phyloP scores from a whole-genome alignment of 2,113 vertebrate species.

The Proteles cristata region DNA sequence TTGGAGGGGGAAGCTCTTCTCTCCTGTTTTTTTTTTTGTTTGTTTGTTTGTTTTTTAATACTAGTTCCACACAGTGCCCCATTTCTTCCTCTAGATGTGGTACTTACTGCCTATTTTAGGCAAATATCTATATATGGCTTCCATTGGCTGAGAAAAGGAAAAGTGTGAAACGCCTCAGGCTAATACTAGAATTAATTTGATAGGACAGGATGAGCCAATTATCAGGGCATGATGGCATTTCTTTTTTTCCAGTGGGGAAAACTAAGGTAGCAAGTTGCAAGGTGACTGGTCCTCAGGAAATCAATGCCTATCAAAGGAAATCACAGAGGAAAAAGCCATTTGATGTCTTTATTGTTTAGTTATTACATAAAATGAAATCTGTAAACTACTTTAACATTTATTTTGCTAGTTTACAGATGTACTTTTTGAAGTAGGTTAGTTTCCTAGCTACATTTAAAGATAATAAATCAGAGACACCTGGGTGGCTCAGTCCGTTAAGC shows the following conservation, averaged over 20 bases:
- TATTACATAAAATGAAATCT: not conserved
- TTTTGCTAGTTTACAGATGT: not conserved
- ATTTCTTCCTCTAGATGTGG: not conserved
- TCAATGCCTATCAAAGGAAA: not conserved
- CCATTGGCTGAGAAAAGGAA: constrained; percentile 26
- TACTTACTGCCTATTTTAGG: constrained; percentile 24
- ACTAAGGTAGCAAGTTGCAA: not conserved
- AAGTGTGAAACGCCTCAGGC: constrained; percentile 28
- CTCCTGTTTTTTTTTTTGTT: not conserved
- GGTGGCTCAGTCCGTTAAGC: too few species aligned
- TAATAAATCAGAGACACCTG: not conserved
- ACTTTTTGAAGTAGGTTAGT: not conserved
- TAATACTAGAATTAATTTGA: constrained; percentile 45
- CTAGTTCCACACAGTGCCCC: not conserved
- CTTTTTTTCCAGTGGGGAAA: not conserved
- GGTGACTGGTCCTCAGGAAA: not conserved
- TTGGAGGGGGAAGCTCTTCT: not conserved
- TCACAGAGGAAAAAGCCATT: not conserved
- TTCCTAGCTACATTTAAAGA: not conserved
- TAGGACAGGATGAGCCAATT: constrained; percentile 37
- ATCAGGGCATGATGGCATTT: not conserved
- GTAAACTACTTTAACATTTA: not conserved
- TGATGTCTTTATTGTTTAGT: constrained; percentile 3
- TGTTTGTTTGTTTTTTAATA: too few species aligned
- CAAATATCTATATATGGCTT: not conserved